A percentile compares a stretch with the other conserved stretches of the same genome.
phyloP scores from a whole-genome alignment of 2,113 vertebrate species.

The Cinclus mexicanus region DNA sequence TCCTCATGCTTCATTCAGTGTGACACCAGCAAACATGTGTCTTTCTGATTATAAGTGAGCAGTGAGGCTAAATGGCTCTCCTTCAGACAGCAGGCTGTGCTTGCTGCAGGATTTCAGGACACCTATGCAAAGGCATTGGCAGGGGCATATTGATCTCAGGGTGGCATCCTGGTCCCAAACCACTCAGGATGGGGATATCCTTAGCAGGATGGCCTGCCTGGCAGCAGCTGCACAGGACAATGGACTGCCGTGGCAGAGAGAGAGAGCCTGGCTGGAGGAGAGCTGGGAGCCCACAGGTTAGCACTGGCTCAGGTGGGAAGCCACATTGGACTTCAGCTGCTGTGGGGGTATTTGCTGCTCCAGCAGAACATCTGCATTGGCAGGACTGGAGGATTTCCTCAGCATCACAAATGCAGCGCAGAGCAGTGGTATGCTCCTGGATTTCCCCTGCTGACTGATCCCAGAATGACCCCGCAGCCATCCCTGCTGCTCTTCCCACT shows the following conservation, averaged over 20 bases:
- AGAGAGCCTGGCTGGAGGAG: background rate
- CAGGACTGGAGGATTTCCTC: background rate
- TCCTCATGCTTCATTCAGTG: background rate
- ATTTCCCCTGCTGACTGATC: background rate
- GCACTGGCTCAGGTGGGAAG: background rate
- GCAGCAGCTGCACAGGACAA: background rate
- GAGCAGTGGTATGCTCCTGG: background rate
- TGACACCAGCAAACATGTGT: fast-evolving
- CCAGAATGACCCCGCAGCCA: background rate
- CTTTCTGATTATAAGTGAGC: background rate
- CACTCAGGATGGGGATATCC: background rate
- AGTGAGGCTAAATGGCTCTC: background rate
- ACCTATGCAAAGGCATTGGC: background rate
- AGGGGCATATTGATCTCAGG: fast-evolving
- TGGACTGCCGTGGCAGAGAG: fast-evolving
- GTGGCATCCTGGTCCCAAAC: background rate
- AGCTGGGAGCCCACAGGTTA: background rate
- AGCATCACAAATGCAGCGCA: background rate
- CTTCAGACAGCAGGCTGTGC: background rate
- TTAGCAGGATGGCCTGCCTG: background rate
- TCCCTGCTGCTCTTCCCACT: background rate
- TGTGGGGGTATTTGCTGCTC: background rate
- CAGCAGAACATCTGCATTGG: background rate
- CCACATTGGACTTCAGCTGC: fast-evolving
- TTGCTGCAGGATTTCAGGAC: background rate